phyloP scores from a whole-genome alignment of 2,888 invertebrate species.

The Dolichopus griseipennis region DNA sequence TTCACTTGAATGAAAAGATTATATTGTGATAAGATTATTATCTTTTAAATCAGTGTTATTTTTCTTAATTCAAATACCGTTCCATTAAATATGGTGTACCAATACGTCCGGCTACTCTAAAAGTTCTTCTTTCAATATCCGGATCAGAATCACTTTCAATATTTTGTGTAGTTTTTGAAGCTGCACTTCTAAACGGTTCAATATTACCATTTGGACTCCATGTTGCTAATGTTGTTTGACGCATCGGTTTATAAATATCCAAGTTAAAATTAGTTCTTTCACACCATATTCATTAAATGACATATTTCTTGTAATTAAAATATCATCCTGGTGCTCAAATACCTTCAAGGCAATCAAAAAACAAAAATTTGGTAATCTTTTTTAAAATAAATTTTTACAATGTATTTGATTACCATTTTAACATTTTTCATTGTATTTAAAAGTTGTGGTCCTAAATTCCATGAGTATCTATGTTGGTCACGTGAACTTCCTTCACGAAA shows the following conservation, averaged over 20 bases:
- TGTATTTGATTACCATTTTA: not conserved
- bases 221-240: slow-evolving; percentile 41
- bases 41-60: too few relatives aligned
- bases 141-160: slow-evolving; percentile 8
- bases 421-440: not conserved
- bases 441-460: not conserved
- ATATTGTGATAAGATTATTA: not conserved
- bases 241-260: slow-evolving; percentile 29
- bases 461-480: not conserved
- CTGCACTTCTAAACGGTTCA: slow-evolving; percentile 46
- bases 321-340: slow-evolving; percentile 52
- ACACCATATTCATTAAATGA: slow-evolving; percentile 50
- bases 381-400: too few relatives aligned
- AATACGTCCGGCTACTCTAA: slow-evolving; percentile 55
- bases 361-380: not conserved
- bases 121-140: slow-evolving; percentile 50
- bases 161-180: slow-evolving; percentile 48
- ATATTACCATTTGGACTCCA: slow-evolving; percentile 36
- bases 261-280: slow-evolving; percentile 42
- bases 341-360: too few relatives aligned
- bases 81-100: slow-evolving; percentile 66
- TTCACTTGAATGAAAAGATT: too few relatives aligned
- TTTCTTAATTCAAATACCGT: too few relatives aligned
- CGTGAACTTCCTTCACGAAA: not conserved
- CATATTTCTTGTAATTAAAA: slow-evolving; percentile 54